phyloP scores from a whole-genome alignment of 1,140 invertebrate species.

The Hermetia illucens region DNA sequence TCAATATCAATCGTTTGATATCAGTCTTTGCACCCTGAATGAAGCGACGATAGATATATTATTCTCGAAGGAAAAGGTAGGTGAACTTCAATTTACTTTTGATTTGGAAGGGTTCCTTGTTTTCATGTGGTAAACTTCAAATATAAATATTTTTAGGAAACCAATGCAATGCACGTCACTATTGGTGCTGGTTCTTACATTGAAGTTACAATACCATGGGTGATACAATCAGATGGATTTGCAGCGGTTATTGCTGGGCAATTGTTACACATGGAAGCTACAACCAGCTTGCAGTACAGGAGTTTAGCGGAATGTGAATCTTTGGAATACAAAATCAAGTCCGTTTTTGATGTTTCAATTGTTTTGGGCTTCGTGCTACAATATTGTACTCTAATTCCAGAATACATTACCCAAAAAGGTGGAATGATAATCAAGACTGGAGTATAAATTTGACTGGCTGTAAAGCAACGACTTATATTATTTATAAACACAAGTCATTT shows the following conservation, averaged over 20 bases:
- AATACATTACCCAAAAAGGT: constrained; percentile 71
- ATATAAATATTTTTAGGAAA: constrained; percentile 45
- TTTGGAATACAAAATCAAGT: constrained; percentile 76
- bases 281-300: constrained; percentile 84
- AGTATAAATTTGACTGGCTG: constrained; percentile 77
- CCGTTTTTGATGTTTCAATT: constrained; percentile 14
- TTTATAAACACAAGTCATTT: constrained; percentile 90
- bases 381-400: constrained; percentile 8
- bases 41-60: constrained; percentile 90
- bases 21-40: constrained; percentile 76
- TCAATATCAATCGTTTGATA: constrained; percentile 82
- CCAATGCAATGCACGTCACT: constrained; percentile 90
- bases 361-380: background rate
- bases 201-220: constrained; percentile 91
- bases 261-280: constrained; percentile 82
- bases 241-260: constrained; percentile 85
- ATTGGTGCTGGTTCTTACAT: constrained; percentile 86
- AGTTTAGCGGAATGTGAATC: constrained; percentile 89
- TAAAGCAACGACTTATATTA: constrained; percentile 81
- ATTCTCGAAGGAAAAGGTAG: constrained; percentile 82
- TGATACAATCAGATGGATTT: constrained; percentile 71
- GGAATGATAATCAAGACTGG: constrained; percentile 95
- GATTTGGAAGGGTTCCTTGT: constrained; percentile 3
- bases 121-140: background rate
- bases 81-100: too few species aligned